Evolutionary conservation across 2,888 invertebrate species (phyloP).

Genomic region (Drosophila paramelanica): DNA sequence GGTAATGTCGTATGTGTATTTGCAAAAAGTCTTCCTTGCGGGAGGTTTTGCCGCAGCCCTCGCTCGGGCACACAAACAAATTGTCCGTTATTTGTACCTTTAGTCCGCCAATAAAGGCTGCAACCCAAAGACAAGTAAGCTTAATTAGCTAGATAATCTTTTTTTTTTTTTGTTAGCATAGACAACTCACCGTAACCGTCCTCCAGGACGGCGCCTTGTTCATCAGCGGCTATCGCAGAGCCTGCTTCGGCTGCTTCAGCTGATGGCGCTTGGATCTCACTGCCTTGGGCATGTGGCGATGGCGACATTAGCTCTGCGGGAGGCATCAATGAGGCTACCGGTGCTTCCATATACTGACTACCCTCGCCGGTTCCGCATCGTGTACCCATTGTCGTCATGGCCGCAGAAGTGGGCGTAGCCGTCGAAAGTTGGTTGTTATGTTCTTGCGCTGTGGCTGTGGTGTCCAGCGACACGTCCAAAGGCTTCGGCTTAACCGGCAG

Average conservation of each 20-base stretch:
- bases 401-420: slow-evolving; percentile 35
- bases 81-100: slow-evolving; percentile 90
- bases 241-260: slow-evolving; percentile 14
- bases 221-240: slow-evolving; percentile 22
- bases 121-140: slow-evolving; percentile 8
- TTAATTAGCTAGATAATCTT: background rate
- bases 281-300: slow-evolving; percentile 60
- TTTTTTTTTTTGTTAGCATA: background rate
- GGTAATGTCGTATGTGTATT: slow-evolving; percentile 98
- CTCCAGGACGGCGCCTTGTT: slow-evolving; percentile 31
- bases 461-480: slow-evolving; percentile 62
- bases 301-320: slow-evolving; percentile 83
- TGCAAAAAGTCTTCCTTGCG: slow-evolving; percentile 95
- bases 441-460: slow-evolving; percentile 33
- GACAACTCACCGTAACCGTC: slow-evolving; percentile 81
- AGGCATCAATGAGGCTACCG: slow-evolving; percentile 78
- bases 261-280: slow-evolving; percentile 9
- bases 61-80: slow-evolving; percentile 90
- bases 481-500: slow-evolving; percentile 69
- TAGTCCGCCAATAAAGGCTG: slow-evolving; percentile 87
- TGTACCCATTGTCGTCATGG: slow-evolving; percentile 33
- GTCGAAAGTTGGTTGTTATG: slow-evolving; percentile 33
- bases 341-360: slow-evolving; percentile 78
- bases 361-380: slow-evolving; percentile 41
- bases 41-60: slow-evolving; percentile 94